A percentile compares a stretch with the other conserved stretches of the same genome.
Conservation (phyloP, 2,888 invertebrate genomes). For the Seira ritae region DNA sequence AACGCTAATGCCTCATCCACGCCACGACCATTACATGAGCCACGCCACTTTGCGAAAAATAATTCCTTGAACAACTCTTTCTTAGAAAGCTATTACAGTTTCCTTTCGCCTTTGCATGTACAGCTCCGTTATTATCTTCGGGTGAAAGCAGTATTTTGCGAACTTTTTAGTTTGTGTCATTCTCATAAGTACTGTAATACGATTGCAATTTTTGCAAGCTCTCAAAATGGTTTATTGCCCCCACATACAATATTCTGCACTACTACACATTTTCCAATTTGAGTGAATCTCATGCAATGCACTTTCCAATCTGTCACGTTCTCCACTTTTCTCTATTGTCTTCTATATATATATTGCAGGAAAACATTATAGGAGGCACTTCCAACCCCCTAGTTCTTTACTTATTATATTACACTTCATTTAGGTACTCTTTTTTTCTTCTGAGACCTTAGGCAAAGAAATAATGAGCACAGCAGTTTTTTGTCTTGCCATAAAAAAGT, state of each 20-base stretch:
- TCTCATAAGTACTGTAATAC: too few relatives aligned
- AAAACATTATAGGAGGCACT: constrained; percentile 9
- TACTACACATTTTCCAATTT: background rate
- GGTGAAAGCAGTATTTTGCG: background rate
- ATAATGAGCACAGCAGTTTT: background rate
- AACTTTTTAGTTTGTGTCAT: too few relatives aligned
- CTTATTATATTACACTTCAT: background rate
- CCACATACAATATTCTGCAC: background rate
- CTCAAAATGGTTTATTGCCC: background rate
- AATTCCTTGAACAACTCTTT: constrained; percentile 35
- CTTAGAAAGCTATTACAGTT: background rate
- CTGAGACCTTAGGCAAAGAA: background rate
- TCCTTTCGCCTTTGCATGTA: background rate
- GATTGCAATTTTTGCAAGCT: background rate
- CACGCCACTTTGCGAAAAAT: background rate
- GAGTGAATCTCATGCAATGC: background rate
- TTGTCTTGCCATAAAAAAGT: background rate
- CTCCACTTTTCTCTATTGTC: background rate
- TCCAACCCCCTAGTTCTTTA: constrained; percentile 9
- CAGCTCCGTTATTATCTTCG: background rate
- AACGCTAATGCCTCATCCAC: background rate
- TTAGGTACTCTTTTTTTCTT: background rate
- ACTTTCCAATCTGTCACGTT: constrained; percentile 8
- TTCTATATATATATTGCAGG: constrained; percentile 42
- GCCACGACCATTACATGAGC: background rate